phyloP scores from a whole-genome alignment of 2,797 vertebrate genomes.

The Gymnocypris eckloni region DNA sequence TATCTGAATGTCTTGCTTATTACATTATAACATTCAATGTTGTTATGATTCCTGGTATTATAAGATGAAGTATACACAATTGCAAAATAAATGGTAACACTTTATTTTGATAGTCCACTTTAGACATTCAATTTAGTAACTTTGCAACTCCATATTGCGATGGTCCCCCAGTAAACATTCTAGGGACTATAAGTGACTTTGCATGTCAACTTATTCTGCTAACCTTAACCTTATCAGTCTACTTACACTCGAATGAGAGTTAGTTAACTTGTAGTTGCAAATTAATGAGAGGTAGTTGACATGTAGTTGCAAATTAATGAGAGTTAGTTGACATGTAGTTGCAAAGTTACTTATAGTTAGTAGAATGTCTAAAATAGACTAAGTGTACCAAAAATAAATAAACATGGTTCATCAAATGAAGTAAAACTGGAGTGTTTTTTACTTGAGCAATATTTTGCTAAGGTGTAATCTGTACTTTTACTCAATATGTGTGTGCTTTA shows the following conservation, averaged over 20 bases:
- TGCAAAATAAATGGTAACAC: neutral
- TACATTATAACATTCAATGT: neutral
- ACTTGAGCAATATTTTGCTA: neutral
- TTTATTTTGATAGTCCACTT: neutral
- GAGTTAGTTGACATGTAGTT: neutral
- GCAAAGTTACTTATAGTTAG: neutral
- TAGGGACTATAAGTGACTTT: neutral
- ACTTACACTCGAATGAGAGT: too few relatives aligned
- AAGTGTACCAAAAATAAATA: neutral
- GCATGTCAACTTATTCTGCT: neutral
- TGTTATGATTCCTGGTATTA: neutral
- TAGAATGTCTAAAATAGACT: neutral
- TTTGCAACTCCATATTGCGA: neutral
- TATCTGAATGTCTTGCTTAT: neutral
- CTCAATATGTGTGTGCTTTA: neutral
- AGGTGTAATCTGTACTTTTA: neutral
- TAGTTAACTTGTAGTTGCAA: too few relatives aligned
- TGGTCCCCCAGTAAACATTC: neutral
- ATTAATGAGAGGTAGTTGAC: too few relatives aligned
- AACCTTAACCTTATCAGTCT: neutral
- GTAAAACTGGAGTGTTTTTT: neutral
- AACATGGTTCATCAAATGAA: neutral
- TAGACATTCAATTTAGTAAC: neutral
- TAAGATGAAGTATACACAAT: neutral
- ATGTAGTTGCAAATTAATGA: too few relatives aligned